phyloP scores from a whole-genome alignment of 2,888 invertebrate species.

The Phytoseiulus persimilis region DNA sequence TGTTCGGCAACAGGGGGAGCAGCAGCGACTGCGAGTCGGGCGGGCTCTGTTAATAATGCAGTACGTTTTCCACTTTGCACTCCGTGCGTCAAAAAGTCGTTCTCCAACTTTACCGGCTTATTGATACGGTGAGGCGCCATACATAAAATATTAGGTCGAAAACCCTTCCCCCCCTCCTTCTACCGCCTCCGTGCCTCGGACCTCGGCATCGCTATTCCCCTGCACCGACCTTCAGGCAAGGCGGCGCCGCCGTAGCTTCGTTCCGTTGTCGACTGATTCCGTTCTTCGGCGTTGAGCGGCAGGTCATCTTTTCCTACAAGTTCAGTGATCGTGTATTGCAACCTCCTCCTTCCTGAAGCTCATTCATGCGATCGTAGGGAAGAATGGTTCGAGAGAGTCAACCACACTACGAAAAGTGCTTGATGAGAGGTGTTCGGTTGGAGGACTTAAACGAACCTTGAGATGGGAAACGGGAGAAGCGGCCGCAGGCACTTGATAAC shows the following conservation, averaged over 20 bases:
- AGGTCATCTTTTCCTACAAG: no score
- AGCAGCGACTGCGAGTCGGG: background rate
- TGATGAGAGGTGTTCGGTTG: background rate
- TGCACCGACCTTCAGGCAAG: background rate
- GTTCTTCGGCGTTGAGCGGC: background rate
- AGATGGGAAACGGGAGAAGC: background rate
- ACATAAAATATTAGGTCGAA: background rate
- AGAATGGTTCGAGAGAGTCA: background rate
- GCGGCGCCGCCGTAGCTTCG: background rate
- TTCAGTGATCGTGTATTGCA: no score
- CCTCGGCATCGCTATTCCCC: background rate
- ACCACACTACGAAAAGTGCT: background rate
- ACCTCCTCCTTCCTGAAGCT: no score
- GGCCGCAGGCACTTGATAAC: background rate
- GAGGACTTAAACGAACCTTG: background rate
- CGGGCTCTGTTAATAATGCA: background rate
- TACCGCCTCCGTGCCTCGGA: background rate
- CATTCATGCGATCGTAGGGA: background rate
- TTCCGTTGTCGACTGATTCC: background rate
- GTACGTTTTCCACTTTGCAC: background rate
- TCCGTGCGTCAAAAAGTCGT: background rate
- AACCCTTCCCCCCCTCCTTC: background rate
- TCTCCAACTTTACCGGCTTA: background rate
- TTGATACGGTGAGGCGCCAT: background rate
- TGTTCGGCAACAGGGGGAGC: background rate